phyloP scores from a whole-genome alignment of 2,113 vertebrate species.

The Lycaon pictus region DNA sequence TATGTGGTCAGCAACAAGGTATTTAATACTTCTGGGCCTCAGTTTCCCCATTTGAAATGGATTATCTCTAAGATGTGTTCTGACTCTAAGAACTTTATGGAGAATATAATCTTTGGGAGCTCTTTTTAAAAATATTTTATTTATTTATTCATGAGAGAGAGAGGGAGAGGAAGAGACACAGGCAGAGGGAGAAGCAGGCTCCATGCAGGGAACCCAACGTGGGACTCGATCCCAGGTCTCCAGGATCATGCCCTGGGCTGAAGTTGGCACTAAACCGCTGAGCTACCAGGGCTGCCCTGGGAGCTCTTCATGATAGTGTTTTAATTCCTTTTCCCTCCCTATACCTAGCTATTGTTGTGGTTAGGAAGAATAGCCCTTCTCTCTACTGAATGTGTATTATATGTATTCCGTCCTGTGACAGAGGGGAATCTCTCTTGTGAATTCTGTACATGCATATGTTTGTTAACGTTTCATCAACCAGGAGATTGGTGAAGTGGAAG shows the following conservation, averaged over 20 bases:
- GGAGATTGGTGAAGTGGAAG: background rate
- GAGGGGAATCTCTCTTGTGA: background rate
- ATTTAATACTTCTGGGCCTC: background rate
- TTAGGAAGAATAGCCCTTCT: background rate
- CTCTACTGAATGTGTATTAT: background rate
- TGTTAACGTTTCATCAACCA: background rate
- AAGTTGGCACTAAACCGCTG: no score
- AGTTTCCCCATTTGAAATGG: conserved; percentile 13
- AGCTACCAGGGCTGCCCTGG: no score
- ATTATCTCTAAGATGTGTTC: background rate
- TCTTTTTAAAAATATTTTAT: no score
- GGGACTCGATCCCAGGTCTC: no score
- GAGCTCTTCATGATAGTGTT: background rate
- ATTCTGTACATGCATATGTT: background rate
- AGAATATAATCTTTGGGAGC: background rate
- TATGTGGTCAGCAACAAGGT: background rate
- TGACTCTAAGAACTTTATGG: conserved; percentile 6
- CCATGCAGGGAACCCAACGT: no score
- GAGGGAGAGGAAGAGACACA: no score
- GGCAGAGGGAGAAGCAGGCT: no score
- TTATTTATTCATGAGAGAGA: no score
- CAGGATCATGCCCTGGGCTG: no score
- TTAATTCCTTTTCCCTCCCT: background rate
- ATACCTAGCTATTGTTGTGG: background rate
- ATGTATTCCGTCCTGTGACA: background rate